Conservation (phyloP, 2,113 vertebrate species). For the Triplophysa dalaica region DNA sequence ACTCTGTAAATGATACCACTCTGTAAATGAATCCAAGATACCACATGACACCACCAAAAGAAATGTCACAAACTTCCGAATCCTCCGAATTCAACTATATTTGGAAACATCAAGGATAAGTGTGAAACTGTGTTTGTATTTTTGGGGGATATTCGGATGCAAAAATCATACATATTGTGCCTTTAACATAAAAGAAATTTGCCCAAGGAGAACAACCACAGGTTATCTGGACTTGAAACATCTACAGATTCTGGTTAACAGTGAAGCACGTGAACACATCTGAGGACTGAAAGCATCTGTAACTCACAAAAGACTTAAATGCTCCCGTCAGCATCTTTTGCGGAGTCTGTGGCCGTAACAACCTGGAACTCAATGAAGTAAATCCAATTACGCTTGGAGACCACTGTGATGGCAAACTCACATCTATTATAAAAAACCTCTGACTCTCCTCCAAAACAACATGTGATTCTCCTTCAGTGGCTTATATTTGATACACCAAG, state of each 20-base stretch:
- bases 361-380: conserved; percentile 19
- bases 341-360: conserved; percentile 10
- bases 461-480: conserved; percentile 8
- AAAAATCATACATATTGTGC: too few species aligned
- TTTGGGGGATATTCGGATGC: too few species aligned
- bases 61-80: too few species aligned
- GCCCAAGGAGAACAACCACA: too few species aligned
- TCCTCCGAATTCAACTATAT: too few species aligned
- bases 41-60: too few species aligned
- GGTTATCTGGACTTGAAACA: too few species aligned
- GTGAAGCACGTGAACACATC: neutral
- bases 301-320: neutral
- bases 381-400: conserved; percentile 29
- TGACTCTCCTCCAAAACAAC: conserved; percentile 13
- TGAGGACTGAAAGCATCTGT: neutral
- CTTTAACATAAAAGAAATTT: too few species aligned
- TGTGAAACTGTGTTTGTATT: too few species aligned
- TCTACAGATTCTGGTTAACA: neutral
- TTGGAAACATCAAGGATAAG: too few species aligned
- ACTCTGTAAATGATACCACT: too few species aligned
- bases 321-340: conserved; percentile 14
- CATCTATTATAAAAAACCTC: conserved; percentile 12
- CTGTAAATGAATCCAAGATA: too few species aligned
- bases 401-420: conserved; percentile 26
- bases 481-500: conserved; percentile 25